phyloP scores from a whole-genome alignment of 2,888 invertebrate genomes.

The Liposcelis brunnea region DNA sequence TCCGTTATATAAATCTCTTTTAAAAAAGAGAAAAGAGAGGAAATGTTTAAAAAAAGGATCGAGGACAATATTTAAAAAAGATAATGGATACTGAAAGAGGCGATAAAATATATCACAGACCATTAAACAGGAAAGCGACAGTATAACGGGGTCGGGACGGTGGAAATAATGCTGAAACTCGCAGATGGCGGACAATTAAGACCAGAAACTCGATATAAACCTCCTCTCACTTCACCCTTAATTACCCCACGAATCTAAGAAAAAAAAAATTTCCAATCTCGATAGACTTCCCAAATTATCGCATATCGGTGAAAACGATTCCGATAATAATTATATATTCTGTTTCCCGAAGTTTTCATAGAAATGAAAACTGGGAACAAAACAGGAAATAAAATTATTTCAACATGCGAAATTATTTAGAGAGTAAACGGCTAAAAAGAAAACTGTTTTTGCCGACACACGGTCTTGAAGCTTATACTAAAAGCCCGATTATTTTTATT shows the following conservation, averaged over 20 bases:
- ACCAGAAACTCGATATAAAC: neutral
- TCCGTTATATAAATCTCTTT: conserved; percentile 3
- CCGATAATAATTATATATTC: too few relatives aligned
- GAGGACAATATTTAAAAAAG: conserved; percentile 5
- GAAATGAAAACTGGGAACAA: too few relatives aligned
- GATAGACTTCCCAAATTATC: too few relatives aligned
- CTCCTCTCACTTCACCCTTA: neutral
- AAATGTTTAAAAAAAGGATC: conserved; percentile 2
- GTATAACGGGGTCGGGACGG: neutral
- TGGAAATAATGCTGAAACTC: neutral
- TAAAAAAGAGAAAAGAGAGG: neutral
- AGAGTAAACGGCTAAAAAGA: too few relatives aligned
- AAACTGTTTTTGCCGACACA: too few relatives aligned
- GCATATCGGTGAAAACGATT: too few relatives aligned
- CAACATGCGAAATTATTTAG: too few relatives aligned
- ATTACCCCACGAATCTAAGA: neutral
- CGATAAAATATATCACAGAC: conserved; percentile 1
- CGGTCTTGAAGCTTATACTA: too few relatives aligned
- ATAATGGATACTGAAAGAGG: conserved; percentile 5
- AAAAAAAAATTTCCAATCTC: too few relatives aligned
- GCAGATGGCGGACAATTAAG: conserved; percentile 3
- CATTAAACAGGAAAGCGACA: neutral
- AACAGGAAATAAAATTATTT: too few relatives aligned
- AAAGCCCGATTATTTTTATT: too few relatives aligned
- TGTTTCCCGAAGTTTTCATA: too few relatives aligned